Percentiles rank a stretch among this genome's conserved stretches.
Evolutionary conservation across 2,888 invertebrate genomes (phyloP).

Genomic region (Norana najaformis): DNA sequence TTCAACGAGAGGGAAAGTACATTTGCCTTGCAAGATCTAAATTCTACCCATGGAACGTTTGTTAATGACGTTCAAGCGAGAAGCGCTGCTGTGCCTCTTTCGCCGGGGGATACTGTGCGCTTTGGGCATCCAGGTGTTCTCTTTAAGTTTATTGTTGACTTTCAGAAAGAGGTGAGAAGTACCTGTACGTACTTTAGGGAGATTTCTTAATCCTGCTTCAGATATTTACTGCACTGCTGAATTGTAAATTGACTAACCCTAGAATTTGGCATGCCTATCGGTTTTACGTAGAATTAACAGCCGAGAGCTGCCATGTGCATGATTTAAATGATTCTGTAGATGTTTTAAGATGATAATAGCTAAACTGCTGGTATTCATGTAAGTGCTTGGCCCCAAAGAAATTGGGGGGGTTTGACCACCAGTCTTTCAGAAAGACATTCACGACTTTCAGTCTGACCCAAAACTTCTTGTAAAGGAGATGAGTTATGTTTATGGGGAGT

Average conservation of each 20-base stretch:
- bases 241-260: background rate
- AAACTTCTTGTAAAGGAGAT: too few species aligned
- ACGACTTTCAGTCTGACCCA: too few species aligned
- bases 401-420: too few species aligned
- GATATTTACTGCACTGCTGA: background rate
- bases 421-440: too few species aligned
- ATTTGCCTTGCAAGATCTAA: background rate
- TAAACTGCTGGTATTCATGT: background rate
- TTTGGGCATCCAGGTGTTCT: background rate
- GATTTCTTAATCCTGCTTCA: too few species aligned
- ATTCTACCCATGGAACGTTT: slow-evolving; percentile 15
- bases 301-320: too few species aligned
- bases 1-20: background rate
- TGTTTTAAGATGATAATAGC: too few species aligned
- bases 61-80: background rate
- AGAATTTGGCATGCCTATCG: background rate
- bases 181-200: background rate
- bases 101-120: background rate
- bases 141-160: background rate
- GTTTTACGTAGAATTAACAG: too few species aligned
- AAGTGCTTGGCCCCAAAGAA: too few species aligned
- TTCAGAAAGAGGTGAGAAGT: slow-evolving; percentile 14
- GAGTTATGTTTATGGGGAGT: too few species aligned
- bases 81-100: background rate
- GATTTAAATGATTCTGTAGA: too few species aligned